Evolutionary conservation across 2,888 invertebrate genomes (phyloP), one percentile per base, ranked within the genome.

Genomic region (Cerastis leucographa): DNA sequence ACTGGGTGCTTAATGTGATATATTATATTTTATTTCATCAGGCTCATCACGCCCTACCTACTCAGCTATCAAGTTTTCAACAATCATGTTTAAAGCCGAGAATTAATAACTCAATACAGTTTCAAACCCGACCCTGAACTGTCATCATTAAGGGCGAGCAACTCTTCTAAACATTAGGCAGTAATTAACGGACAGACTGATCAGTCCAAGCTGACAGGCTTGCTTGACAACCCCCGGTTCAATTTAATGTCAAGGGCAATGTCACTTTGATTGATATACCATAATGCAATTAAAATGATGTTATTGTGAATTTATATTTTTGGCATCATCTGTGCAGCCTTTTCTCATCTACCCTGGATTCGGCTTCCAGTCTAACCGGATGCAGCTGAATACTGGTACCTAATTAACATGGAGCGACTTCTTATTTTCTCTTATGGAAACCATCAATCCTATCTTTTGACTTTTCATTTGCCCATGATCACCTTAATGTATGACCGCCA

Each of bases 241-340:
- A 51, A 49, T 11, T 77, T 74, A 62, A 54, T 72, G 56, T 78
- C 85, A 87, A 87, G 88, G 88, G 67, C 87, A 88, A 84, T 87
- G 85, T 76, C 75, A 62, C 64, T 35, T 35, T 61, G 40, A 79
- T 75, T 69, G 64, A 75, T 77, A 74, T 12, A 22, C 25, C 61
- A 8, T 65, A 14, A 62, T 42, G 51, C 8, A 14, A 40, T 44
- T 65, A 35, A 59, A 73, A 54, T 46, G 14, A 46, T 65, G 19
- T 59, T 59, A 22, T 61, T 70, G 17, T 66, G 40, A 62, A 40
- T 46, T 67, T 44, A 54, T 25, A 7, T 64, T 40, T n/a, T 61
- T 35, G 35, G 35, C 35, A 61, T 22, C 19, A 22, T 12, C 17
- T 12, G 22, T 12, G 22, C 0, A 40, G 12, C 22, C 35, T 22